phyloP scores from a whole-genome alignment of 2,888 invertebrate genomes.

The Balanococcus diminutus region DNA sequence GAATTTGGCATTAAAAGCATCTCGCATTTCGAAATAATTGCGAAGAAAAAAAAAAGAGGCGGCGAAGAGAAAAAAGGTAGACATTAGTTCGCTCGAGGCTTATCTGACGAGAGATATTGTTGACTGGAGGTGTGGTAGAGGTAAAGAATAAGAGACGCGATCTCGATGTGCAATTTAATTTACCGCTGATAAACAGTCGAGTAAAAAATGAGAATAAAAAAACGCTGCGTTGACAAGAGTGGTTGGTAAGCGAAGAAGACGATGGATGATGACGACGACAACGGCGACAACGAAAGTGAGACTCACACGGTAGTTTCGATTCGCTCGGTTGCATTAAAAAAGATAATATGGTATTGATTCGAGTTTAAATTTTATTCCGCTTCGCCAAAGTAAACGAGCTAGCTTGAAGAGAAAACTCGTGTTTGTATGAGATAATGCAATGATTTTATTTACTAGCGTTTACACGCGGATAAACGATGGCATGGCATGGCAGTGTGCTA shows the following conservation, averaged over 20 bases:
- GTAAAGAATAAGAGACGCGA: background rate
- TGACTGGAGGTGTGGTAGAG: background rate
- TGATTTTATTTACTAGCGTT: constrained; percentile 36
- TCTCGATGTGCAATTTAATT: constrained; percentile 7
- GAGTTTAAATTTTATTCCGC: constrained; percentile 30
- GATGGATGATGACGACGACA: background rate
- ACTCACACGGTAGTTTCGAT: background rate
- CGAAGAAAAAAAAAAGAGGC: background rate
- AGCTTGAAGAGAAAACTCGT: constrained; percentile 1
- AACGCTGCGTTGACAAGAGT: constrained; percentile 2
- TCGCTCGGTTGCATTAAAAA: constrained; percentile 29
- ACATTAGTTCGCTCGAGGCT: background rate
- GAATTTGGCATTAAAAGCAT: constrained; percentile 19
- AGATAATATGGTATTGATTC: constrained; percentile 22
- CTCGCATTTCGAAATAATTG: background rate
- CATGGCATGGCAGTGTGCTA: background rate
- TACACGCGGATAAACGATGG: constrained; percentile 30
- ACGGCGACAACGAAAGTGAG: background rate
- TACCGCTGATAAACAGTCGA: constrained; percentile 17
- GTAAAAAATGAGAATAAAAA: constrained; percentile 15
- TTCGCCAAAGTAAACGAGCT: background rate
- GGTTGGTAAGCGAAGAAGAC: background rate
- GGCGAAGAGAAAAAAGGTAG: background rate
- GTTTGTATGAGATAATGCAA: constrained; percentile 22
- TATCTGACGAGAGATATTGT: background rate